Conservation (phyloP, 2,113 vertebrate species). For the Caloenas nicobarica region DNA sequence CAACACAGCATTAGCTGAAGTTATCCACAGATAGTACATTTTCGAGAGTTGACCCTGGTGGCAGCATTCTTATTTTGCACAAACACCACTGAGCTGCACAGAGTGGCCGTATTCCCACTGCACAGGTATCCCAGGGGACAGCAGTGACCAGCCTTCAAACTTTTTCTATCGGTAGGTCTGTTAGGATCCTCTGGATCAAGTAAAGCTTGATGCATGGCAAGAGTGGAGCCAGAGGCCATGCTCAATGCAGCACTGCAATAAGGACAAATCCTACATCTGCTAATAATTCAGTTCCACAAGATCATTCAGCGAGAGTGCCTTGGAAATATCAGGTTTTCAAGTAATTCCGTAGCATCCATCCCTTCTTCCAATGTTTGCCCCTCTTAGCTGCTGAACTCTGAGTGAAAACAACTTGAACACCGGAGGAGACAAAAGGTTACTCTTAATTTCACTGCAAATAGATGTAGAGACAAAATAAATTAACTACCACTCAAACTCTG, state of each 20-base stretch:
- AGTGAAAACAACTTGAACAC: neutral
- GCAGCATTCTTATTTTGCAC: neutral
- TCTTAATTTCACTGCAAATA: neutral
- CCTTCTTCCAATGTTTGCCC: neutral
- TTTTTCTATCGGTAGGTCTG: neutral
- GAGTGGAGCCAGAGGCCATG: neutral
- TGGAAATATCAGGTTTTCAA: neutral
- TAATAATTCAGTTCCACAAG: neutral
- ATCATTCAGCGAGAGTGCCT: neutral
- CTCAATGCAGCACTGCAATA: neutral
- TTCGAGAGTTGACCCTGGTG: neutral
- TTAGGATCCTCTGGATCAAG: neutral
- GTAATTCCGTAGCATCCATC: neutral
- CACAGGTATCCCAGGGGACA: neutral
- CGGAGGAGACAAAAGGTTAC: neutral
- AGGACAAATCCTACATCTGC: neutral
- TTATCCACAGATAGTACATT: neutral
- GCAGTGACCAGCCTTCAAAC: neutral
- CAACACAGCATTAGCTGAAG: neutral
- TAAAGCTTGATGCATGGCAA: neutral
- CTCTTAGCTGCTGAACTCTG: neutral
- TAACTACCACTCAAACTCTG: neutral
- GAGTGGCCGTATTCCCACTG: neutral
- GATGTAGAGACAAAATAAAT: neutral
- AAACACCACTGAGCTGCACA: neutral